A percentile compares a stretch with the other conserved stretches of the same genome.
Conservation (phyloP, 2,113 vertebrate species). For the Paracanthobrama guichenoti region DNA sequence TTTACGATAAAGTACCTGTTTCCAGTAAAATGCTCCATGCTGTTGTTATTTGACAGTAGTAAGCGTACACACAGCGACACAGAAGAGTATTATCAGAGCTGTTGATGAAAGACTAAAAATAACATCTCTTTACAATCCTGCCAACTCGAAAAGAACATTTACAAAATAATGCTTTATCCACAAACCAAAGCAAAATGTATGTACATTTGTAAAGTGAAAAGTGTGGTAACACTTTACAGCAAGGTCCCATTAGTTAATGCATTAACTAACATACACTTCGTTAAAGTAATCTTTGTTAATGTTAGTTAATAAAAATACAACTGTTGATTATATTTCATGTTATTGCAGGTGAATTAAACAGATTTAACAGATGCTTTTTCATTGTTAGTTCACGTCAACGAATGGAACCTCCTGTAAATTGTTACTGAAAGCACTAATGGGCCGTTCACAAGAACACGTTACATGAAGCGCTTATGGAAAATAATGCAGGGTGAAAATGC, state of each 20-base stretch:
- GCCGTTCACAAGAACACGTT: neutral
- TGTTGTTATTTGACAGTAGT: slow-evolving; percentile 60
- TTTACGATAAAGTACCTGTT: slow-evolving; percentile 53
- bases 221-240: neutral
- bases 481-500: too few relatives aligned
- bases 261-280: neutral
- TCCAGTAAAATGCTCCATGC: slow-evolving; percentile 61
- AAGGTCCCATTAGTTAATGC: neutral
- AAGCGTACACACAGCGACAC: slow-evolving; percentile 47
- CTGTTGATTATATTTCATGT: neutral
- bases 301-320: neutral
- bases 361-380: neutral
- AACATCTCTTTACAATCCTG: slow-evolving; percentile 16
- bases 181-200: slow-evolving; percentile 20
- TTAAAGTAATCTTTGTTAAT: neutral
- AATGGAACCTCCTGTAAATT: neutral
- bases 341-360: neutral
- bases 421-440: neutral
- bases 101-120: slow-evolving; percentile 59
- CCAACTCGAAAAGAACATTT: neutral
- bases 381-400: neutral
- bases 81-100: slow-evolving; percentile 44
- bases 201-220: slow-evolving; percentile 9
- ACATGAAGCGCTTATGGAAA: too few relatives aligned
- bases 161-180: neutral